Evolutionary conservation across 2,113 vertebrate genomes (phyloP), one percentile per base, ranked within the genome.

Genomic region (Xiphorhynchus elegans): DNA sequence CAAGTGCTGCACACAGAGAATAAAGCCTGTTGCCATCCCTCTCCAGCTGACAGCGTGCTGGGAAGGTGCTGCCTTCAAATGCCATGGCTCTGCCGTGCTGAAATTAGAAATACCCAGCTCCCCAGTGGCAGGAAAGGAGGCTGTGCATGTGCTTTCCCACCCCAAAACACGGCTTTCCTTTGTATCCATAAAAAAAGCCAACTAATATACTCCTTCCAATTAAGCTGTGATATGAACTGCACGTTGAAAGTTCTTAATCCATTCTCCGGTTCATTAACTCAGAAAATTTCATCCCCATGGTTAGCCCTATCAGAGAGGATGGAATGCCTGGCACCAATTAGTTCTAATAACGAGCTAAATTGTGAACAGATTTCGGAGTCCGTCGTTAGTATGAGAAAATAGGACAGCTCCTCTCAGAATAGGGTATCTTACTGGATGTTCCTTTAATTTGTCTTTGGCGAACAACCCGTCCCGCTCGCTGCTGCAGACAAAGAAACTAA

Each of bases 271-370:
- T 97, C 94, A 90, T 97, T 96, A 96, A 62, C 68, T 95, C 60
- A 49, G 93, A 75, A 79, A 29, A 87, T 91, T 80, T 93, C 96
- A 94, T 94, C 74, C 62, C 84, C 66, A 40, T 73, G 95, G 78
- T 91, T 93, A 91, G 92, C 94, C 23, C 17, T 94, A 96, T 97
- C 96, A 74, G 84, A 94, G 91, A 77, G 87, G 88, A 83, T 35
- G 96, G 92, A 93, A 94, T 95, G 96, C 94, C 94, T 91, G 85
- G 94, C 95, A 90, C 95, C 92, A 97, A 95, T 98, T 97, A 97
- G 95, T 69, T 75, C 94, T 94, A 92, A 95, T 96, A 97, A 95
- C 39, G 90, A 95, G 95, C 90, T 95, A 58, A 97, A 94, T 56
- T 90, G 89, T 68, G 90, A 72, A 6, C 90, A 23, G 85, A 42